These are phyloP conservation scores for Amblyjoppa fuscipennis DNA, from an alignment of 2,888 invertebrate genomes.

Conservation along the genomic window DNA sequence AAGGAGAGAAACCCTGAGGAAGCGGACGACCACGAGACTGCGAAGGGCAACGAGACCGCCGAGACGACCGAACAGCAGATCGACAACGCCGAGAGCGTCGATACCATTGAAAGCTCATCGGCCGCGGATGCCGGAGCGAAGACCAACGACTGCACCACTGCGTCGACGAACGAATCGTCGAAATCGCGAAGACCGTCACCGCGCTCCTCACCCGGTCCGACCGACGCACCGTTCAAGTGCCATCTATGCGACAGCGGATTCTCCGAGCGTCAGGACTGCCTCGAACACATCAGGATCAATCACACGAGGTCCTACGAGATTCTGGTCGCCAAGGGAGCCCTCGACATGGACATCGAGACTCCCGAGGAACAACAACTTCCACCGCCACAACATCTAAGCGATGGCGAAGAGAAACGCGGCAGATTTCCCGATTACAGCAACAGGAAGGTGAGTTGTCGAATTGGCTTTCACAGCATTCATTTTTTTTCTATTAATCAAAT, in stretches of 20 bases:
- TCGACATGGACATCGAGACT: slow-evolving; percentile 87
- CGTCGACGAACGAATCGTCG: slow-evolving; percentile 69
- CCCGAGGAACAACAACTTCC: slow-evolving; percentile 85
- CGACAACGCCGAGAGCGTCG: slow-evolving; percentile 71
- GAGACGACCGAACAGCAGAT: not conserved
- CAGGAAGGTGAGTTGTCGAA: slow-evolving; percentile 88
- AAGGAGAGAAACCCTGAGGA: slow-evolving; percentile 77
- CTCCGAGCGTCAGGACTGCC: slow-evolving; percentile 91
- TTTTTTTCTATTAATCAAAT: not conserved
- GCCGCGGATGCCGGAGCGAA: slow-evolving; percentile 20
- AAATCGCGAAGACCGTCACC: slow-evolving; percentile 79
- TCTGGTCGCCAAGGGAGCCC: slow-evolving; percentile 93
- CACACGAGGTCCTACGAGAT: slow-evolving; percentile 93
- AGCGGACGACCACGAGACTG: slow-evolving; percentile 74
- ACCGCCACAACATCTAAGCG: slow-evolving; percentile 87
- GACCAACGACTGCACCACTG: slow-evolving; percentile 31
- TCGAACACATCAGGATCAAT: slow-evolving; percentile 92
- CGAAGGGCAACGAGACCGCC: slow-evolving; percentile 29
- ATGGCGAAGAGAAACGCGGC: slow-evolving; percentile 90
- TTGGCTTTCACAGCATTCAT: not conserved
- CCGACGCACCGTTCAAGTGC: slow-evolving; percentile 95
- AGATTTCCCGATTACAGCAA: slow-evolving; percentile 95
- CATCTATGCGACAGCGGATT: slow-evolving; percentile 96
- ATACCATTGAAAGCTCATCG: slow-evolving; percentile 71
- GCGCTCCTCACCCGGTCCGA: slow-evolving; percentile 83